phyloP scores from a whole-genome alignment of 2,888 invertebrate genomes.

The Labia minor region DNA sequence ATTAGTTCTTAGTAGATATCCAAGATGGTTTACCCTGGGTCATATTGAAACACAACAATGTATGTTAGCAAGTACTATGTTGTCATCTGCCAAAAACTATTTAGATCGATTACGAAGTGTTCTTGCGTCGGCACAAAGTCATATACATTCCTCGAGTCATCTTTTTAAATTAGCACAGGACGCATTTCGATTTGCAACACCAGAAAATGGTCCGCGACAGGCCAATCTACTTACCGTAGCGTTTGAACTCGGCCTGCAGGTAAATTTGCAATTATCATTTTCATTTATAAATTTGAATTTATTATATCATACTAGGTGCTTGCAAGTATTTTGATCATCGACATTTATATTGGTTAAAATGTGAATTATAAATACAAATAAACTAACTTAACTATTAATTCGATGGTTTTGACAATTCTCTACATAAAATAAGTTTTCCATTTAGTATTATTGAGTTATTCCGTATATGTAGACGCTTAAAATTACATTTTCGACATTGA shows the following conservation, averaged over 20 bases:
- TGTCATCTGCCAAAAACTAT: conserved; percentile 50
- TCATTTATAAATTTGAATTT: not conserved
- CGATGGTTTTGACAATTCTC: not conserved
- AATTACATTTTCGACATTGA: too few species aligned
- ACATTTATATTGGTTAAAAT: conserved; percentile 14
- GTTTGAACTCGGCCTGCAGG: conserved; percentile 70
- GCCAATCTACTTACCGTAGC: conserved; percentile 66
- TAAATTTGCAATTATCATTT: too few species aligned
- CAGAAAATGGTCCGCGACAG: conserved; percentile 65
- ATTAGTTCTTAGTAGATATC: conserved; percentile 48
- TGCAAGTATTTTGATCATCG: conserved; percentile 16
- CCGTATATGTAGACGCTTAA: too few species aligned
- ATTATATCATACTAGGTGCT: not conserved
- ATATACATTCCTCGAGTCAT: conserved; percentile 75
- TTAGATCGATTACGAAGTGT: conserved; percentile 52
- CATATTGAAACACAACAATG: conserved; percentile 74
- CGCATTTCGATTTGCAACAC: conserved; percentile 71
- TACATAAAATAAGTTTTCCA: too few species aligned
- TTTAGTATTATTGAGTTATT: too few species aligned
- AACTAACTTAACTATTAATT: not conserved
- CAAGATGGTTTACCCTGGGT: conserved; percentile 68
- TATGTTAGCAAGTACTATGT: conserved; percentile 62
- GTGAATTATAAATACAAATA: not conserved
- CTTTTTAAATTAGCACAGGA: conserved; percentile 76
- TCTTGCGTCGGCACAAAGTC: conserved; percentile 64